These are phyloP conservation scores for Mastacembelus armatus DNA, from an alignment of 2,797 vertebrate species.

Conservation along the genomic window DNA sequence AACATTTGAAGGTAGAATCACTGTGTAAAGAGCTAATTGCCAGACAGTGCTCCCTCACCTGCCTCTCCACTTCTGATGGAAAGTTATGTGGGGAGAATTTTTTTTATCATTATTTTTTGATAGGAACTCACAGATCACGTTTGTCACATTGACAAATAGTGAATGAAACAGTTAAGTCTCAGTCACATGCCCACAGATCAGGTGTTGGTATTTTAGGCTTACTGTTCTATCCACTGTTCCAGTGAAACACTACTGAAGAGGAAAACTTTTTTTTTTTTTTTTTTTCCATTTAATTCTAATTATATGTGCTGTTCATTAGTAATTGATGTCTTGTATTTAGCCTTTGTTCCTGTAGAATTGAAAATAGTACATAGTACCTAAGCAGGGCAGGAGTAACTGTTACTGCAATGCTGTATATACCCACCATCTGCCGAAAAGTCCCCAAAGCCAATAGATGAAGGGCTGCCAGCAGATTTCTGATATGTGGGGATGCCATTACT, in stretches of 20 bases:
- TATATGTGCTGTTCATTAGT: background rate
- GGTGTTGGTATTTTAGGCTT: background rate
- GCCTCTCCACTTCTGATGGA: no score
- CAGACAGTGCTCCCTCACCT: no score
- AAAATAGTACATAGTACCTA: slow-evolving; percentile 16
- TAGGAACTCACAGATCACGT: no score
- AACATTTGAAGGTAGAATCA: no score
- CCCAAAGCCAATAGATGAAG: slow-evolving; percentile 27
- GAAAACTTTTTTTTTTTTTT: background rate
- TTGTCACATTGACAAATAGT: background rate
- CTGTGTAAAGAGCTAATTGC: no score
- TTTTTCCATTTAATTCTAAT: no score
- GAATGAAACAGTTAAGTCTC: background rate
- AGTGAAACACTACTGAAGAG: background rate
- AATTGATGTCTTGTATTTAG: slow-evolving; percentile 20
- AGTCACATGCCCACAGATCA: background rate
- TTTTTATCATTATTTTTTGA: no score
- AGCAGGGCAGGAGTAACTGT: slow-evolving; percentile 32
- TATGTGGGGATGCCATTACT: slow-evolving; percentile 40
- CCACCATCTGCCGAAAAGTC: slow-evolving; percentile 40
- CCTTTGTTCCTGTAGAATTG: slow-evolving; percentile 26
- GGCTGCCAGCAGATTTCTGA: slow-evolving; percentile 39
- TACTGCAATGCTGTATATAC: slow-evolving; percentile 1
- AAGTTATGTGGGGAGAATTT: no score
- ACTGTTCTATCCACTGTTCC: background rate